Evolutionary conservation across 1,140 invertebrate genomes (phyloP).

Genomic region (Drosophila rhopaloa): DNA sequence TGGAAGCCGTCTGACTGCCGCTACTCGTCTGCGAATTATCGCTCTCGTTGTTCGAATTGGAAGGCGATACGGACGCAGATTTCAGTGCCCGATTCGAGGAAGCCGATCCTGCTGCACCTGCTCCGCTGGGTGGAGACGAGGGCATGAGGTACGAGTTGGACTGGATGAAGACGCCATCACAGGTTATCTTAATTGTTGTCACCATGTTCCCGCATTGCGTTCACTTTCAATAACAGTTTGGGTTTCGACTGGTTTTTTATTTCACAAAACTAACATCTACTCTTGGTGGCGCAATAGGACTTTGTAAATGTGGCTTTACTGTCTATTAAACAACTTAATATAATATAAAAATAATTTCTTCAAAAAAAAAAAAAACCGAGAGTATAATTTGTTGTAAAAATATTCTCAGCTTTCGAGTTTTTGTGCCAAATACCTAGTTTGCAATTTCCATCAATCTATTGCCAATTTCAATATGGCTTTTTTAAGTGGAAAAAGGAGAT

Average conservation of each 20-base stretch:
- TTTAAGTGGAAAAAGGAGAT: slow-evolving; percentile 11
- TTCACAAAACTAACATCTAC: neutral
- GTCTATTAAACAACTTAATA: too few species aligned
- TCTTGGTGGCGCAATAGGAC: slow-evolving; percentile 5
- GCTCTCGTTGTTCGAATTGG: slow-evolving; percentile 59
- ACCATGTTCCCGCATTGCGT: slow-evolving; percentile 70
- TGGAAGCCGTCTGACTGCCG: slow-evolving; percentile 49
- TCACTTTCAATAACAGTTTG: slow-evolving; percentile 2
- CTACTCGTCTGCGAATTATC: slow-evolving; percentile 72
- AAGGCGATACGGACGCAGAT: slow-evolving; percentile 3
- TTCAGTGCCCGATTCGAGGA: slow-evolving; percentile 10
- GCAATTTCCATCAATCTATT: neutral
- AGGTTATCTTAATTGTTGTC: slow-evolving; percentile 84
- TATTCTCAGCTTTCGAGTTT: neutral
- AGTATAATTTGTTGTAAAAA: too few species aligned
- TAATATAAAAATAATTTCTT: too few species aligned
- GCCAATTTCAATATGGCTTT: slow-evolving; percentile 15
- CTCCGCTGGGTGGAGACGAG: slow-evolving; percentile 11
- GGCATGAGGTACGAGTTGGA: slow-evolving; percentile 81
- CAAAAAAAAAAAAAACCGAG: too few species aligned
- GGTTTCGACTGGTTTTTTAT: neutral
- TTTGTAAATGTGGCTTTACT: neutral
- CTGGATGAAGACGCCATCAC: slow-evolving; percentile 84
- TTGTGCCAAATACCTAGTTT: neutral
- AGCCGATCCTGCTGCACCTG: slow-evolving; percentile 12